Evolutionary conservation across 2,888 invertebrate genomes (phyloP).

Genomic region (Catonia carolina): DNA sequence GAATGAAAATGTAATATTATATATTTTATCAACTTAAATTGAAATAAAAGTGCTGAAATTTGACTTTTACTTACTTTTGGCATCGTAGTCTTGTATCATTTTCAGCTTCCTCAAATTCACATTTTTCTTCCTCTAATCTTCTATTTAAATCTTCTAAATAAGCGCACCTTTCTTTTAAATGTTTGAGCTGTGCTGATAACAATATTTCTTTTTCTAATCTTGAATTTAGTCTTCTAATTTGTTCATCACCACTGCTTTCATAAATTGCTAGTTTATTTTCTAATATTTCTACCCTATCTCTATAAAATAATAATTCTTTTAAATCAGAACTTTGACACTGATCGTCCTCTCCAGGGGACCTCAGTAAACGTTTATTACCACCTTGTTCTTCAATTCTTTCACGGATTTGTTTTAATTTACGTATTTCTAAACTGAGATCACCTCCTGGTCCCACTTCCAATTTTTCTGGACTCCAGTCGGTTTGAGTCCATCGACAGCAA

Average conservation of each 20-base stretch:
- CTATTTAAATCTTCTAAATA: conserved; percentile 57
- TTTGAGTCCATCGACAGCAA: conserved; percentile 47
- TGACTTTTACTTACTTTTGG: conserved; percentile 43
- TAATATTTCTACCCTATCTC: conserved; percentile 56
- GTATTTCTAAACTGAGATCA: conserved; percentile 55
- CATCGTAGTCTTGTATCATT: conserved; percentile 61
- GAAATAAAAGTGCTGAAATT: no score
- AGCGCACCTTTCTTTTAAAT: conserved; percentile 47
- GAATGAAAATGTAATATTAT: no score
- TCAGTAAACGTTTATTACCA: conserved; percentile 36
- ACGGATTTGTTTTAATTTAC: conserved; percentile 57
- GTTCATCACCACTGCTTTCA: conserved; percentile 57
- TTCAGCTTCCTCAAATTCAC: conserved; percentile 68
- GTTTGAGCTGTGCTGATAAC: conserved; percentile 46
- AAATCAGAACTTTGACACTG: conserved; percentile 5
- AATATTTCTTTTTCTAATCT: conserved; percentile 57
- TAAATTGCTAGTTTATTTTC: conserved; percentile 59
- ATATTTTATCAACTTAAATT: no score
- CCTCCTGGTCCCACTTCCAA: conserved; percentile 31
- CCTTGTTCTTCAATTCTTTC: conserved; percentile 55
- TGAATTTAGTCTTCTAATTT: conserved; percentile 54
- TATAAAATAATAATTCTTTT: conserved; percentile 55
- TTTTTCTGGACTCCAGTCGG: conserved; percentile 40
- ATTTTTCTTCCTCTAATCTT: conserved; percentile 61
- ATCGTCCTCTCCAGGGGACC: conserved; percentile 9